A percentile compares a stretch with the other conserved stretches of the same genome.
phyloP scores from a whole-genome alignment of 1,140 invertebrate genomes.

The Drosophila mauritiana region DNA sequence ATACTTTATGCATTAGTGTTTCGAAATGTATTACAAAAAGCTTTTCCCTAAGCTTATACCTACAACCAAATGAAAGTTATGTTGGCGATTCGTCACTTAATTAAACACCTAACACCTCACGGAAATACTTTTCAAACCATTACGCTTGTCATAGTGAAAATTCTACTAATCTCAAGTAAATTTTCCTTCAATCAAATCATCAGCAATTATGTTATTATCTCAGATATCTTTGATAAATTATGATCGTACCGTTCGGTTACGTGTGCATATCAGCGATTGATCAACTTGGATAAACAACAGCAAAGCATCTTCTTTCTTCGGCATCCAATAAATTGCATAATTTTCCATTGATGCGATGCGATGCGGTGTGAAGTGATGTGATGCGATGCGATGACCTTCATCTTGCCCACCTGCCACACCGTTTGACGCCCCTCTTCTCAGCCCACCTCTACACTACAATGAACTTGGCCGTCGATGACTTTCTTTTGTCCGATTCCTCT shows the following conservation, averaged over 20 bases:
- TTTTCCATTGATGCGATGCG: conserved; percentile 27
- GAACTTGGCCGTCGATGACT: conserved; percentile 68
- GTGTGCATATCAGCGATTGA: conserved; percentile 39
- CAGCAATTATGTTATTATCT: conserved; percentile 24
- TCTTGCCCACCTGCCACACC: conserved; percentile 13
- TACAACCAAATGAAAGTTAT: too few species aligned
- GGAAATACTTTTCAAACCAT: not conserved
- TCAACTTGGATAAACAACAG: conserved; percentile 15
- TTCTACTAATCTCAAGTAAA: not conserved
- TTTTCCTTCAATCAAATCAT: conserved; percentile 14
- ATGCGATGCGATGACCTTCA: conserved; percentile 55
- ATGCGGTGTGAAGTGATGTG: conserved; percentile 11
- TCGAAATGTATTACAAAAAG: not conserved
- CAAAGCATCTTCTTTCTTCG: conserved; percentile 30
- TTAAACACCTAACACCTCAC: too few species aligned
- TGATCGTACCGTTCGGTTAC: conserved; percentile 44
- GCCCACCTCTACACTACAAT: conserved; percentile 59
- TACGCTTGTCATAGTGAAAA: not conserved
- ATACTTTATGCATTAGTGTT: not conserved
- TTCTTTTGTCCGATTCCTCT: conserved; percentile 34
- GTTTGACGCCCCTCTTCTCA: not conserved
- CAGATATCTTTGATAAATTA: conserved; percentile 37
- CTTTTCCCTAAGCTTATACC: too few species aligned
- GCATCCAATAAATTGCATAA: conserved; percentile 62
- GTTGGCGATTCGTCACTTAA: too few species aligned